Conservation (phyloP, 2,888 invertebrate genomes). For the Lasioglossum morio region DNA sequence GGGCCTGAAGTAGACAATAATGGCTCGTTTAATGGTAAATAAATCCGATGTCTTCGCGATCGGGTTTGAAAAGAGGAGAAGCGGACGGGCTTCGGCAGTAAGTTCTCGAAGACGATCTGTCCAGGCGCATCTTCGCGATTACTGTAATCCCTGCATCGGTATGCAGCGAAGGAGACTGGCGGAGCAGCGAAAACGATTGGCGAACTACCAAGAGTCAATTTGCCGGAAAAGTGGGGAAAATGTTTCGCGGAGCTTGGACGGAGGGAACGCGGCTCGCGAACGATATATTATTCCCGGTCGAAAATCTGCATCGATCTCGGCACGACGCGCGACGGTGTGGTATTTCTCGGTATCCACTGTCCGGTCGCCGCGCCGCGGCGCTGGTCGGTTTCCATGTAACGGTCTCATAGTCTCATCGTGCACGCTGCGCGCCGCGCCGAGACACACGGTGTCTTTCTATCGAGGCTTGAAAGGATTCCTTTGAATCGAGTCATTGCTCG, state of each 20-base stretch:
- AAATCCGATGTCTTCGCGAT: not conserved
- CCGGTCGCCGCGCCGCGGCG: too few relatives aligned
- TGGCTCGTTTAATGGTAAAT: not conserved
- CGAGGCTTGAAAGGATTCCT: conserved; percentile 66
- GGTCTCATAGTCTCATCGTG: conserved; percentile 44
- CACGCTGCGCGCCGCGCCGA: not conserved
- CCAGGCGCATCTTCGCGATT: not conserved
- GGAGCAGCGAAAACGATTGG: conserved; percentile 50
- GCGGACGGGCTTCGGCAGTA: not conserved
- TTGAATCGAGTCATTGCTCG: conserved; percentile 64
- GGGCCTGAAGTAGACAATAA: not conserved
- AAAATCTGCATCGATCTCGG: not conserved
- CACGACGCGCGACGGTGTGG: not conserved
- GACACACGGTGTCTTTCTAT: conserved; percentile 27
- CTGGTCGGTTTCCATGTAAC: conserved; percentile 14
- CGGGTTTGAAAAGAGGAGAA: not conserved
- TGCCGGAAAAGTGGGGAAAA: not conserved
- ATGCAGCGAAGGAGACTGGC: conserved; percentile 27
- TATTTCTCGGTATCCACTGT: not conserved
- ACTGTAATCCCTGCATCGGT: conserved; percentile 13
- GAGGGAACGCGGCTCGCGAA: not conserved
- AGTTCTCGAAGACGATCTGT: not conserved
- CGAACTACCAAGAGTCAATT: conserved; percentile 58
- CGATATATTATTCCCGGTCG: not conserved
- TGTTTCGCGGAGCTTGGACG: not conserved